These are phyloP conservation scores for Anthoptus insignis DNA, from an alignment of 2,888 invertebrate species.

Conservation along the genomic window DNA sequence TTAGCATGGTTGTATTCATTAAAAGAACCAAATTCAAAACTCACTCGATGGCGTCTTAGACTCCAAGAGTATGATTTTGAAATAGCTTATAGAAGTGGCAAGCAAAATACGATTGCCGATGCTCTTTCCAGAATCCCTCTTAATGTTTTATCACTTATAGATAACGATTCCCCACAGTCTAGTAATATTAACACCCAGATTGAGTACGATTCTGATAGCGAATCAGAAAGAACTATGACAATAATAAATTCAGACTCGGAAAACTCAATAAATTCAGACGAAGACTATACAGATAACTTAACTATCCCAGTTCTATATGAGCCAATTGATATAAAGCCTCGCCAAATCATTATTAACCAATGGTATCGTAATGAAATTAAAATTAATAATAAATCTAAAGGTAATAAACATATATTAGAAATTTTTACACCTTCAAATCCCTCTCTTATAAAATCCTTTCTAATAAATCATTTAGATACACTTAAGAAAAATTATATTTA, in stretches of 20 bases:
- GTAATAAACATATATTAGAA: conserved; percentile 52
- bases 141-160: neutral
- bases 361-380: conserved; percentile 44
- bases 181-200: neutral
- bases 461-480: conserved; percentile 4
- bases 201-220: neutral
- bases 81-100: conserved; percentile 29
- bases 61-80: conserved; percentile 13
- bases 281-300: conserved; percentile 6
- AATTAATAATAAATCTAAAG: conserved; percentile 48
- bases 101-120: conserved; percentile 39
- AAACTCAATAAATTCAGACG: neutral
- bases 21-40: too few species aligned
- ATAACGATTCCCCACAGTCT: neutral
- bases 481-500: conserved; percentile 44
- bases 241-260: neutral
- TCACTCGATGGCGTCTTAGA: conserved; percentile 8
- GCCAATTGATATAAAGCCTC: conserved; percentile 54
- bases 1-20: too few species aligned
- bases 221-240: neutral
- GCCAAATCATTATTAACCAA: conserved; percentile 50
- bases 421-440: conserved; percentile 48
- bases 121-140: conserved; percentile 4
- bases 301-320: conserved; percentile 52
- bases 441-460: neutral